Evolutionary conservation across 2,888 invertebrate species (phyloP), one percentile per base, ranked within the genome.

Genomic region (Herminia tarsipennalis): DNA sequence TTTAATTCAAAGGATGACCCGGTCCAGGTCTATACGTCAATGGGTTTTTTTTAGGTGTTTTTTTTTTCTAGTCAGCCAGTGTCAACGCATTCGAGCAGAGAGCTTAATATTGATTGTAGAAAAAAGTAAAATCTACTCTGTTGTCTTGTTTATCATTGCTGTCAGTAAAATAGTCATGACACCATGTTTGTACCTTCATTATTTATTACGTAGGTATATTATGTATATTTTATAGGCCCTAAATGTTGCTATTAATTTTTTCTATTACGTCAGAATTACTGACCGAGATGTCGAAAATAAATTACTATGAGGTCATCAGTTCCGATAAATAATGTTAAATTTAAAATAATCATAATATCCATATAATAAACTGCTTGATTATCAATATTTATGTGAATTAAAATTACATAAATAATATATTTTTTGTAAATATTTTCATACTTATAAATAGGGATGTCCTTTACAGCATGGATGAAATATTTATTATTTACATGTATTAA

Each of bases 251-350:
- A 56, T 60, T 47, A 56, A 22, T 30, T 41, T 54, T 22, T 27
- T 17, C 30, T 21, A 47, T 62, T 53, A 43, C 66, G 38, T 49
- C 47, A 62, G 34, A 57, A 13, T 25, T 18, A 50, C 13, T 37
- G 47, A 54, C 66, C 66, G 47, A 62, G 61, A 27, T 36, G 45
- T 42, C 28, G 13, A 35, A 49, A 48, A 47, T 43, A 46, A 25
- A 64, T 50, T 9, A 13, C 29, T 25, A 50, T 66, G 42, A 54
- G 35, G 35, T 54, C 58, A 61, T 39, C 18, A 22, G 40, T 33
- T 34, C 44, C 32, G 12, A 36, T 27, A 30, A 43, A 48, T 51
- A 49, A 35, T 32, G 21, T 32, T 13, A 29, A 28, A 14, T 33
- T 39, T 37, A 33, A 42, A 24, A 40, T 44, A 41, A 45, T 30